Evolutionary conservation across 1,140 invertebrate species (phyloP).

Genomic region (Bombus waltoni): DNA sequence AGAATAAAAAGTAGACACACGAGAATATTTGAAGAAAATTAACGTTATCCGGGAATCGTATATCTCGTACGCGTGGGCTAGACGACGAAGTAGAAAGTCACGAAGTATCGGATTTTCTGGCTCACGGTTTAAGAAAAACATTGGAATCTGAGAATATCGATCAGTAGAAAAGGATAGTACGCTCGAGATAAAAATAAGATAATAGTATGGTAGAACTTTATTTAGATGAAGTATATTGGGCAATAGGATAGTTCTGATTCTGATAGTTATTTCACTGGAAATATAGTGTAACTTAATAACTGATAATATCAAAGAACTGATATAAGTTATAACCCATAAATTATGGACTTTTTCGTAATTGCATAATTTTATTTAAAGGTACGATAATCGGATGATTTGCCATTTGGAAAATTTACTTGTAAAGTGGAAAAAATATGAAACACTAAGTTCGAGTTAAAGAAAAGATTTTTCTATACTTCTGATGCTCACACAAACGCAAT

Average conservation of each 20-base stretch:
- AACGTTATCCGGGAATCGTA: conserved; percentile 2
- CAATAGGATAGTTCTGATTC: neutral
- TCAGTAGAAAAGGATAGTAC: neutral
- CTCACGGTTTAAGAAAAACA: neutral
- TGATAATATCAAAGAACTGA: too few relatives aligned
- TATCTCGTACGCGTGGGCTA: neutral
- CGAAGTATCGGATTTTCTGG: conserved; percentile 20
- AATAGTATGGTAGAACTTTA: neutral
- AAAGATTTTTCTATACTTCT: too few relatives aligned
- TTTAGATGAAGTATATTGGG: too few relatives aligned
- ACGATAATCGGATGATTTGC: too few relatives aligned
- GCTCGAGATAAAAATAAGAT: neutral
- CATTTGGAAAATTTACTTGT: too few relatives aligned
- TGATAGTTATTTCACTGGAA: too few relatives aligned
- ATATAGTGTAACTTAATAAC: too few relatives aligned
- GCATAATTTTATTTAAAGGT: too few relatives aligned
- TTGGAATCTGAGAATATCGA: neutral
- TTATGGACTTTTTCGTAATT: too few relatives aligned
- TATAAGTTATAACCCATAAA: too few relatives aligned
- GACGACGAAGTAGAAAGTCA: neutral
- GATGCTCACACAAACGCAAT: too few relatives aligned
- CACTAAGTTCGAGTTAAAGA: neutral
- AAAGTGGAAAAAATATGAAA: too few relatives aligned
- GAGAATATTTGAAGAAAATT: neutral
- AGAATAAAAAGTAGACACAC: neutral